Conservation (phyloP, 2,888 invertebrate genomes). For the Protodeltote pygarga region DNA sequence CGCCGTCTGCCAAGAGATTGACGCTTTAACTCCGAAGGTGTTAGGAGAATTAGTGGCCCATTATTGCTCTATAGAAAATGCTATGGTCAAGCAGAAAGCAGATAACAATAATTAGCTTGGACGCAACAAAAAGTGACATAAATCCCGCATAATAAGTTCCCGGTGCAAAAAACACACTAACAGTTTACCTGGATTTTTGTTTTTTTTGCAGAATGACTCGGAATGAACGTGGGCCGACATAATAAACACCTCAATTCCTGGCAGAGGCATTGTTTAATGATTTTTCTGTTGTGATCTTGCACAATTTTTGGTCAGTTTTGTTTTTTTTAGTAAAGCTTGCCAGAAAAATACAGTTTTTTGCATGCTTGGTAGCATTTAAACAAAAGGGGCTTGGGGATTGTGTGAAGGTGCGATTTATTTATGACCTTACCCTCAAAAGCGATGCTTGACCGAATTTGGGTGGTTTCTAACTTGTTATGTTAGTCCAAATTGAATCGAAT, state of each 20-base stretch:
- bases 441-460: conserved; percentile 78
- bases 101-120: conserved; percentile 86
- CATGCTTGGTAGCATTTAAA: conserved; percentile 85
- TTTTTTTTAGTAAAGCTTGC: conserved; percentile 73
- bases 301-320: conserved; percentile 76
- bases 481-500: conserved; percentile 56
- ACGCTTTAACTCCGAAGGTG: conserved; percentile 82
- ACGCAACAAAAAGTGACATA: conserved; percentile 85
- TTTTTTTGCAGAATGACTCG: conserved; percentile 79
- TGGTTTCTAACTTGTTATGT: conserved; percentile 66
- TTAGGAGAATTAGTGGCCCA: conserved; percentile 85
- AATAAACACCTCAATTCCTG: conserved; percentile 86
- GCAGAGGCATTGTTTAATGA: conserved; percentile 86
- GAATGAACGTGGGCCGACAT: conserved; percentile 76
- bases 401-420: conserved; percentile 87
- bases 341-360: conserved; percentile 80
- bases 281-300: conserved; percentile 85
- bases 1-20: conserved; percentile 68
- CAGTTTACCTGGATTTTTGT: conserved; percentile 77
- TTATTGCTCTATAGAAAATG: conserved; percentile 80
- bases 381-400: conserved; percentile 77
- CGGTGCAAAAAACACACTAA: conserved; percentile 75
- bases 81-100: conserved; percentile 81
- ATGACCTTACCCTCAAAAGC: conserved; percentile 77
- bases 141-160: conserved; percentile 85